Evolutionary conservation across 2,113 vertebrate species (phyloP), one percentile per base, ranked within the genome.

Genomic region (Clarias macrocephalus): DNA sequence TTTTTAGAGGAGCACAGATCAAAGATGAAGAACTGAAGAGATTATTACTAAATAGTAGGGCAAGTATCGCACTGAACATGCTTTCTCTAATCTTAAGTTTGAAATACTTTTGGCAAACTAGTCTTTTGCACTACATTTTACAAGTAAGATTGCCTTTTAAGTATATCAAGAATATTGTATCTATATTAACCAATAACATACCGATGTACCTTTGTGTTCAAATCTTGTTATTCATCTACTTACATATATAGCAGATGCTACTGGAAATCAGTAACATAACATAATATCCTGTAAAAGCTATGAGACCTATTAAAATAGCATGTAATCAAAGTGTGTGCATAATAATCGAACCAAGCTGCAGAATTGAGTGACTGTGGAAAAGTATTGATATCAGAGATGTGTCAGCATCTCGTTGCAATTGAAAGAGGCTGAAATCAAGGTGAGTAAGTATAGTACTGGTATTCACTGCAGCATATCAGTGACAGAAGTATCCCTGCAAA

Each of bases 391-490:
- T 80, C 80, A 83, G 28, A 63, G 42, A 63, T 30, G 25, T 73
- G 82, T 87, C 85, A 84, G 88, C 57, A 54, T 56, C 80, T 80
- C 59, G 28, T 5, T 73, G 73, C 63, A 88, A 73, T 37, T 79
- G 85, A 82, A 89, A 76, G 60, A 52, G 2, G 57, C 2, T 85
- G 56, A 85, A 87, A 83, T 83, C 77, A 87, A 57, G 65, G 42
- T 63, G 62, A 65, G 70, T 85, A 62, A 86, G 86, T 83, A 60
- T 81, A 84, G 68, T n/a, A 73, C 62, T 86, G 66, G 66, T 60
- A 82, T 90, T 90, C 37, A 86, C 85, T 88, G 89, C 60, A 70
- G 84, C 66, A 82, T 84, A 88, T 84, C 86, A 86, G 48, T 80
- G 68, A 85, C 33, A 80, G 76, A 88, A 89, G 83, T 85, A 68